Conservation (phyloP, 2,113 vertebrate genomes). For the Atractosteus spatula region DNA sequence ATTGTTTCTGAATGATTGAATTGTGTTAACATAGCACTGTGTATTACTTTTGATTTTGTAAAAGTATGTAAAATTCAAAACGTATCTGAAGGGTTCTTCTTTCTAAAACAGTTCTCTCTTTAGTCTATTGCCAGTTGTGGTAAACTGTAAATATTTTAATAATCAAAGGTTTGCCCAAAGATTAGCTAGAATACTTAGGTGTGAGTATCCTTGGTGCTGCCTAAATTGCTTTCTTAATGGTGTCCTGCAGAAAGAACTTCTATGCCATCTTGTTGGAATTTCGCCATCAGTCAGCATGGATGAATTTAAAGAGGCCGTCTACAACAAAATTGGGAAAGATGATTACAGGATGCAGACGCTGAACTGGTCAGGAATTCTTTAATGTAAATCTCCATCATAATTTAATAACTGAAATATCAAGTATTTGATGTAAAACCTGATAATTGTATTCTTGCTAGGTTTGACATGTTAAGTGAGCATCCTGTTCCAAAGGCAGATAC, state of each 20-base stretch:
- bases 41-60: too few relatives aligned
- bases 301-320: slow-evolving; percentile 73
- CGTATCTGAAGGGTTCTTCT: too few relatives aligned
- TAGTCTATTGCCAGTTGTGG: neutral
- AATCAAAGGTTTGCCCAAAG: too few relatives aligned
- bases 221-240: neutral
- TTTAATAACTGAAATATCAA: too few relatives aligned
- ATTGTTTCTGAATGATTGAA: too few relatives aligned
- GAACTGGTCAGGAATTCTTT: slow-evolving; percentile 66
- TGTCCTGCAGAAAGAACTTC: slow-evolving; percentile 75
- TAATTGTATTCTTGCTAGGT: slow-evolving; percentile 55
- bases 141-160: too few relatives aligned
- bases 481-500: slow-evolving; percentile 76
- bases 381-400: too few relatives aligned
- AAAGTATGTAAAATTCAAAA: too few relatives aligned
- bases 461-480: slow-evolving; percentile 83
- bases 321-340: slow-evolving; percentile 65
- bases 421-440: neutral
- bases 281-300: slow-evolving; percentile 51
- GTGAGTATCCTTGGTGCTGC: too few relatives aligned
- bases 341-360: slow-evolving; percentile 74
- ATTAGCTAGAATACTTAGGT: too few relatives aligned
- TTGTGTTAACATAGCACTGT: too few relatives aligned
- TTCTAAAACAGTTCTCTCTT: neutral
- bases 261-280: slow-evolving; percentile 78